phyloP scores from a whole-genome alignment of 92 coral and sea anemone species.

The Siderastrea radians region DNA sequence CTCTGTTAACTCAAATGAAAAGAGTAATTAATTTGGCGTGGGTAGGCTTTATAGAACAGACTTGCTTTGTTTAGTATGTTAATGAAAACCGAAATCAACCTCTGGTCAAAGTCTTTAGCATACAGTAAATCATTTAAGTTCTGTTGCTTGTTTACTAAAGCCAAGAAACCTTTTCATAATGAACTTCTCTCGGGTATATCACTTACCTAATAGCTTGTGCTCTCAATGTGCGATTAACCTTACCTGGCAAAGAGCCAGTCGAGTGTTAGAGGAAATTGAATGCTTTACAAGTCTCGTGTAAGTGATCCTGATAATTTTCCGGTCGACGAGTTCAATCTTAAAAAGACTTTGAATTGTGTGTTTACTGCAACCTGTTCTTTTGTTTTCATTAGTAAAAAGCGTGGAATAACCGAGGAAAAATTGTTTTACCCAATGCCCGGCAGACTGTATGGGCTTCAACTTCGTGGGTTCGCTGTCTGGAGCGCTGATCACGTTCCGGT shows the following conservation, averaged over 20 bases:
- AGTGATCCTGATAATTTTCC: constrained; percentile 10
- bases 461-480: background rate
- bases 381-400: constrained; percentile 9
- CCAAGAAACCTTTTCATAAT: constrained; percentile 13
- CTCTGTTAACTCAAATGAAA: constrained; percentile 15
- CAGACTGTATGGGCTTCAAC: background rate
- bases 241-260: constrained; percentile 6
- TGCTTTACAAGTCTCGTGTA: background rate
- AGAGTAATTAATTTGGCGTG: constrained; percentile 13
- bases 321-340: constrained; percentile 3
- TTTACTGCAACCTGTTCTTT: constrained; percentile 9
- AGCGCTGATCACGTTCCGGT: too few relatives aligned
- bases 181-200: constrained; percentile 8
- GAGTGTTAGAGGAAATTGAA: constrained; percentile 17
- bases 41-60: background rate
- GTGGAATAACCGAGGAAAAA: background rate
- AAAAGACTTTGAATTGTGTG: constrained; percentile 26
- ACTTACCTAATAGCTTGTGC: constrained; percentile 4
- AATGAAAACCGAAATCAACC: constrained; percentile 21
- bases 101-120: constrained; percentile 22
- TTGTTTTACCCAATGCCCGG: background rate
- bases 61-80: constrained; percentile 24
- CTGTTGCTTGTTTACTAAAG: constrained; percentile 23
- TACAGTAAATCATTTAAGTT: background rate
- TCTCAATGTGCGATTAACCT: background rate